A percentile compares a stretch with the other conserved stretches of the same genome.
phyloP scores from a whole-genome alignment of 2,797 vertebrate species.

The Malacoctenus gilli region DNA sequence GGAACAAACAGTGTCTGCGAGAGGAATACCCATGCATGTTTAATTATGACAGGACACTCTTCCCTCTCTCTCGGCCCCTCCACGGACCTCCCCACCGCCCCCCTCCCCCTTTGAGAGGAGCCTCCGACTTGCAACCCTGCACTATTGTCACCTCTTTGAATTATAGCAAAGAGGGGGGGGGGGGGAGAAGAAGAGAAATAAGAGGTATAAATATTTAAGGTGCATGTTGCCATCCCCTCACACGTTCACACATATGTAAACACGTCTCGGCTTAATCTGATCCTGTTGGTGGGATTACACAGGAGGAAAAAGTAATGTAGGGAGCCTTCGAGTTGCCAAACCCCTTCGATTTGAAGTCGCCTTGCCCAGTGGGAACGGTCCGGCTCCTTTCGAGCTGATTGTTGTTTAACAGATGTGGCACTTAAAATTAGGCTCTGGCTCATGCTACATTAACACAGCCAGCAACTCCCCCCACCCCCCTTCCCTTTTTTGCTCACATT shows the following conservation, averaged over 20 bases:
- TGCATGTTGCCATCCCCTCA: slow-evolving; percentile 61
- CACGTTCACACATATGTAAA: slow-evolving; percentile 34
- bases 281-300: slow-evolving; percentile 63
- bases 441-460: background rate
- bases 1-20: slow-evolving; percentile 91
- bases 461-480: background rate
- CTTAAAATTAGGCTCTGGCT: background rate
- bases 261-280: slow-evolving; percentile 67
- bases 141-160: slow-evolving; percentile 93
- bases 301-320: slow-evolving; percentile 44
- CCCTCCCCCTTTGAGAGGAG: slow-evolving; percentile 88
- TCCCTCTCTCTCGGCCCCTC: slow-evolving; percentile 74
- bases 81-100: slow-evolving; percentile 85
- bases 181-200: slow-evolving; percentile 24
- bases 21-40: slow-evolving; percentile 94
- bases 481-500: background rate
- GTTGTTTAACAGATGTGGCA: background rate
- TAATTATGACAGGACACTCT: slow-evolving; percentile 90
- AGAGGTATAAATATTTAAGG: slow-evolving; percentile 94
- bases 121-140: slow-evolving; percentile 84
- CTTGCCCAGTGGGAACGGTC: slow-evolving; percentile 10
- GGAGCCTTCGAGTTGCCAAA: slow-evolving; percentile 43
- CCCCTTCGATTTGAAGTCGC: no score
- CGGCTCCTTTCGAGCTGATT: slow-evolving; percentile 15
- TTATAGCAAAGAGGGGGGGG: slow-evolving; percentile 78